Evolutionary conservation across 2,797 vertebrate genomes (phyloP).

Genomic region (Paguma larvata): DNA sequence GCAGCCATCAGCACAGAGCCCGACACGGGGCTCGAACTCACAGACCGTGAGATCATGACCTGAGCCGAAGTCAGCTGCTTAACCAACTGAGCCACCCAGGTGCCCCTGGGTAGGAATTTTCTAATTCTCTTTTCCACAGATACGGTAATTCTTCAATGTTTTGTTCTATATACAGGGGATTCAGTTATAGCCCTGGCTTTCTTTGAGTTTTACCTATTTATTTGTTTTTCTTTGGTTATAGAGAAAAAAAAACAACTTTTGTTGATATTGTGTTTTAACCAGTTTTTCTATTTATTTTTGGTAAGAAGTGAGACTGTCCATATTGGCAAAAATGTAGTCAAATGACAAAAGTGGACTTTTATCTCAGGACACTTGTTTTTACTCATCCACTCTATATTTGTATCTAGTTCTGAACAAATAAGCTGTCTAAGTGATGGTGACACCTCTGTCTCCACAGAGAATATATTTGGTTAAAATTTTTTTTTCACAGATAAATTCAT

Average conservation of each 20-base stretch:
- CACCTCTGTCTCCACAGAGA: slow-evolving; percentile 27
- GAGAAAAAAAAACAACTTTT: not conserved
- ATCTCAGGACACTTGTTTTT: slow-evolving; percentile 5
- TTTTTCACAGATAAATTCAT: slow-evolving; percentile 58
- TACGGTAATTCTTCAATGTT: not conserved
- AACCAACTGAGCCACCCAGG: too few relatives aligned
- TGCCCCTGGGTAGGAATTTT: not conserved
- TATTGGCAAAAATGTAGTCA: slow-evolving; percentile 3
- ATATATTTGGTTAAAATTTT: slow-evolving; percentile 59
- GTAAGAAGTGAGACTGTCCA: not conserved
- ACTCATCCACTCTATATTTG: slow-evolving; percentile 1
- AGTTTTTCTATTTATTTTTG: slow-evolving; percentile 37
- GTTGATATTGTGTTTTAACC: not conserved
- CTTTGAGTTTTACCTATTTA: slow-evolving; percentile 6
- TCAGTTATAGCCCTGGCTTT: not conserved
- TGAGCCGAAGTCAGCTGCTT: too few relatives aligned
- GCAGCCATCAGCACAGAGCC: too few relatives aligned
- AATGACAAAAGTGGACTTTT: slow-evolving; percentile 23
- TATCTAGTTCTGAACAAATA: slow-evolving; percentile 70
- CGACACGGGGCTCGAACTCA: too few relatives aligned
- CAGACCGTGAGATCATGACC: too few relatives aligned
- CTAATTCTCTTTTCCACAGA: not conserved
- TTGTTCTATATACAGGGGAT: not conserved
- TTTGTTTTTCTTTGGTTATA: not conserved
- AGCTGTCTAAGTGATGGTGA: slow-evolving; percentile 19